A percentile compares a stretch with the other conserved stretches of the same genome.
Conservation (phyloP, 2,888 invertebrate species). For the Catocala nupta region DNA sequence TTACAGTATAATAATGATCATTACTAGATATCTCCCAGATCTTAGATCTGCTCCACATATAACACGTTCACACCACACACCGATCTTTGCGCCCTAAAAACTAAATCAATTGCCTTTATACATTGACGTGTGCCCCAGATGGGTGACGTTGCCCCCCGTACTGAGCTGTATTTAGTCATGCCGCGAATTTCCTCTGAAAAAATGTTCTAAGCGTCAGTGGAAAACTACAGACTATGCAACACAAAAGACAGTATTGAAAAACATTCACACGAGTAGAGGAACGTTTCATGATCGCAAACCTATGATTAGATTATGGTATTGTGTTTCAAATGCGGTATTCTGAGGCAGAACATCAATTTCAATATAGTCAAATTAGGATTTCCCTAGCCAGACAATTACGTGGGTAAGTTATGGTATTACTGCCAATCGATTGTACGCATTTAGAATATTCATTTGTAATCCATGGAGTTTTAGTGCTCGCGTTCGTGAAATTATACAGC, state of each 20-base stretch:
- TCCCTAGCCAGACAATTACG: conserved; percentile 20
- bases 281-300: conserved; percentile 29
- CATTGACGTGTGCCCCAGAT: conserved; percentile 55
- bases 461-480: conserved; percentile 16
- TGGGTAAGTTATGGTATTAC: conserved; percentile 22
- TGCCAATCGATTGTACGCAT: conserved; percentile 17
- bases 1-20: conserved; percentile 48
- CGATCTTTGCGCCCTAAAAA: conserved; percentile 71
- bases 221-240: conserved; percentile 18
- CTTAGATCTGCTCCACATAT: conserved; percentile 55
- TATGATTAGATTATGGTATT: conserved; percentile 37
- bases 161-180: conserved; percentile 48
- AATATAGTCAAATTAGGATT: conserved; percentile 34
- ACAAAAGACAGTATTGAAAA: conserved; percentile 26
- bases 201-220: conserved; percentile 14
- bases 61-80: conserved; percentile 56
- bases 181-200: conserved; percentile 32
- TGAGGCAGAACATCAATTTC: conserved; percentile 27
- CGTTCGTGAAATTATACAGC: conserved; percentile 38
- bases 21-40: conserved; percentile 53
- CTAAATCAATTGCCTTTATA: conserved; percentile 56
- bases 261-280: conserved; percentile 34
- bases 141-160: conserved; percentile 55
- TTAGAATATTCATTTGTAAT: conserved; percentile 20
- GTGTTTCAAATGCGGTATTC: conserved; percentile 32